Base-by-base conservation (phyloP, 2,797 vertebrate species). In the Meda fulgida region DNA sequence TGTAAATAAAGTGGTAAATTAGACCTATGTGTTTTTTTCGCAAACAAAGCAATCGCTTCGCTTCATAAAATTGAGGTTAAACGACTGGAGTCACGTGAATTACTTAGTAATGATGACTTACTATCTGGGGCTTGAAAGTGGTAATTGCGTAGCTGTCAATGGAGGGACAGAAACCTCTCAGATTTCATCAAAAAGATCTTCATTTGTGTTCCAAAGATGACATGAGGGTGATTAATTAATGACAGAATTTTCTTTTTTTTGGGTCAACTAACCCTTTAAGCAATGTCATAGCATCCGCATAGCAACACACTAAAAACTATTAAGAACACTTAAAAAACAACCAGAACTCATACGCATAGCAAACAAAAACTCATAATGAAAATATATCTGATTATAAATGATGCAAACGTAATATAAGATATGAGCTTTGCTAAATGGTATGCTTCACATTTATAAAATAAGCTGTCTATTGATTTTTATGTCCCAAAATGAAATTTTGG, bases 391-490 rank as follows among this genome's bases (percentile, higher is more conserved):
- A 63, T 63, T 63, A 7, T 7, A 26, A 60, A 60, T 36, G 19
- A 66, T 51, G 19, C 13, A 36, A 29, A 11, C 0, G 16, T 34
- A 18, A 51, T 13, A 48, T n/a, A 65, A 26, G 4, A 7, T n/a
- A 69, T 23, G 38, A 60, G 51, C 18, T 71, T 7, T 43, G 13
- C 14, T 19, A 23, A 60, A 75, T 23, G 16, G 70, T 72, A 34
- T 43, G 14, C 16, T 71, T 55, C 34, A 79, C 29, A 65, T 72
- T 84, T 21, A 55, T 46, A 58, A 71, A 69, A 81, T 14, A 43
- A 60, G 75, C 60, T 67, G n/a, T 69, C 69, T 40, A 81, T 78
- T 65, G 76, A 77, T 84, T 88, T 51, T 81, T 40, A 76, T 76
- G 23, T 84, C 83, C 55, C 5, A 23, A 18, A 86, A 34, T 38